Evolutionary conservation across 92 coral and sea anemone genomes (phyloP).

Genomic region (Anthopleura xanthogrammica): DNA sequence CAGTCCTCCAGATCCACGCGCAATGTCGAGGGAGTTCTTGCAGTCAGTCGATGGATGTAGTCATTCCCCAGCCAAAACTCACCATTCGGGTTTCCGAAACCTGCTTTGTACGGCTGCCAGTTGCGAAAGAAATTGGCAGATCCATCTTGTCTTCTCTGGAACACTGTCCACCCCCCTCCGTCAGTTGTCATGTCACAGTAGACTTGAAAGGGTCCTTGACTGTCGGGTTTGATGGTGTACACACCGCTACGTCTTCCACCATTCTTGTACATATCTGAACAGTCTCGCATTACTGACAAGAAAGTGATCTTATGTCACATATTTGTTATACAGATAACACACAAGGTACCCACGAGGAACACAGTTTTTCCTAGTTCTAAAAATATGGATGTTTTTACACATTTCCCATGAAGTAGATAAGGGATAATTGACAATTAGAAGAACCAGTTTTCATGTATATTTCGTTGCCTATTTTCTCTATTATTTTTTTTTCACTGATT

Average conservation of each 20-base stretch:
- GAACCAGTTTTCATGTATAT: no score
- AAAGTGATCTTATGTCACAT: no score
- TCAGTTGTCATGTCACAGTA: conserved; percentile 49
- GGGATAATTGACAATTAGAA: no score
- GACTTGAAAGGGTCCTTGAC: conserved; percentile 22
- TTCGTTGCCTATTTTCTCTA: no score
- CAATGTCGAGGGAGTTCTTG: conserved; percentile 22
- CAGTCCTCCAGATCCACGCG: conserved; percentile 23
- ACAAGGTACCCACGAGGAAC: no score
- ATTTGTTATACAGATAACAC: no score
- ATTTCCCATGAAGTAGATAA: no score
- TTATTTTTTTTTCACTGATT: no score
- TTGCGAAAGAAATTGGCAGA: no score
- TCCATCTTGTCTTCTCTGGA: no score
- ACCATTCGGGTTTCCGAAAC: neutral
- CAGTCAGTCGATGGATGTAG: conserved; percentile 22
- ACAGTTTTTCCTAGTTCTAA: no score
- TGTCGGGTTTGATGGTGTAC: conserved; percentile 41
- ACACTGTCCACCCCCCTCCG: conserved; percentile 21
- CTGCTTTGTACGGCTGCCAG: conserved; percentile 7
- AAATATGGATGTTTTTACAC: no score
- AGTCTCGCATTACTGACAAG: neutral
- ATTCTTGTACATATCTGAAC: neutral
- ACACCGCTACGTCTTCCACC: conserved; percentile 33
- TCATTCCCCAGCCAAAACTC: conserved; percentile 28